Evolutionary conservation across 2,797 vertebrate species (phyloP), one percentile per base, ranked within the genome.

Genomic region (Benthosema pterotum): DNA sequence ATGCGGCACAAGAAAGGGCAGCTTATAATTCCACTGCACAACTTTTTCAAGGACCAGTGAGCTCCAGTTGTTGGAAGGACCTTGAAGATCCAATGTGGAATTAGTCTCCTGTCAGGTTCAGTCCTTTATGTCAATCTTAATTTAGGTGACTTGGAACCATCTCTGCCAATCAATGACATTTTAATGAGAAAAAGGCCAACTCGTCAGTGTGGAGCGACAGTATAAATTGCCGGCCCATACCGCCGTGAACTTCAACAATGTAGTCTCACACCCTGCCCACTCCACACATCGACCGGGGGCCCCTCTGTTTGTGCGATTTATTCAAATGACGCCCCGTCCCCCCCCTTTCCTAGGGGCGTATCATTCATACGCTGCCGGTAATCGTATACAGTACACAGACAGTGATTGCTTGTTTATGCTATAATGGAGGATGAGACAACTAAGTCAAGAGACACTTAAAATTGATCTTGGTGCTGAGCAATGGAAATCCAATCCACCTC

Each of bases 391-490:
- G 71, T 69, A 71, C 53, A 57, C 78, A 67, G 78, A 85, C 63
- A 67, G 74, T 83, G 82, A 91, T 86, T 74, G 63, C 73, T 84
- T 86, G 68, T 86, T 87, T 88, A 79, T 82, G 64, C 74, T 65
- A 73, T 76, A 72, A 79, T 71, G 67, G 64, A 71, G 69, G 71
- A 72, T 58, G 75, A 71, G 74, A 78, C 58, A 16, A 76, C 74
- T 65, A 78, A 82, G 83, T 76, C 69, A 83, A 82, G 72, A 88
- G 77, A 85, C 65, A 69, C 79, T 89, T 83, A 71, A 79, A 82
- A 88, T 86, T 84, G 82, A 90, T 89, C 80, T 49, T 43, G 74
- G 79, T 76, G 85, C 83, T 82, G 85, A 90, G 77, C 75, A 83
- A 84, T 84, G 77, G 63, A 80, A 88, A 87, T 86, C 66, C 53